Evolutionary conservation across 2,888 invertebrate genomes (phyloP).

Genomic region (Melanargia galathea): DNA sequence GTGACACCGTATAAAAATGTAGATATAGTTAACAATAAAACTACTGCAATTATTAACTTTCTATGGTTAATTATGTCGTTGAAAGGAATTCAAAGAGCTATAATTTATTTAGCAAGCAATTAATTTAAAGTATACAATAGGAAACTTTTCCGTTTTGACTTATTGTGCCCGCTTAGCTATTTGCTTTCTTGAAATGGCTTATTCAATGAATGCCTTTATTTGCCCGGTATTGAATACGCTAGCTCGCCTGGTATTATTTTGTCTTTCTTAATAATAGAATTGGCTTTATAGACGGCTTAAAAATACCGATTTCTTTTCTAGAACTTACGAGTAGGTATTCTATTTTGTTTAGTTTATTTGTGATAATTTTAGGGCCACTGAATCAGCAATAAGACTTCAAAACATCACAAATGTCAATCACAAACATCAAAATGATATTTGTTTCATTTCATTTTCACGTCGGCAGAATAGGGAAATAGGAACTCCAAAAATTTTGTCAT

Average conservation of each 20-base stretch:
- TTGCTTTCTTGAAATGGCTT: conserved; percentile 71
- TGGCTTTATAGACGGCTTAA: not conserved
- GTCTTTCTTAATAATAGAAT: conserved; percentile 11
- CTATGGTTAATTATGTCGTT: conserved; percentile 11
- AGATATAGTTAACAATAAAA: not conserved
- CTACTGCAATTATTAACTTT: conserved; percentile 2
- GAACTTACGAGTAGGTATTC: too few species aligned
- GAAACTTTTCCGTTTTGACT: conserved; percentile 75
- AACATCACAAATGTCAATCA: too few species aligned
- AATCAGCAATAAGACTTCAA: too few species aligned
- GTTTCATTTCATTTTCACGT: not conserved
- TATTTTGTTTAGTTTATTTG: too few species aligned
- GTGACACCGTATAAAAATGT: not conserved
- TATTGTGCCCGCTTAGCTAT: conserved; percentile 73
- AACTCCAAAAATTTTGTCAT: not conserved
- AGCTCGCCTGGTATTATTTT: conserved; percentile 14
- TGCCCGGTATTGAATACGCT: conserved; percentile 63
- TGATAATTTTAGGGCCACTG: too few species aligned
- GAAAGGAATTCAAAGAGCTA: conserved; percentile 34
- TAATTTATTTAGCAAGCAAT: conserved; percentile 58
- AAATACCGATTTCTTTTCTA: not conserved
- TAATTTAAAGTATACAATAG: conserved; percentile 77
- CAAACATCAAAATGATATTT: too few species aligned
- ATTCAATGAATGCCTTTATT: conserved; percentile 77
- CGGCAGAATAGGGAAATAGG: not conserved